These are phyloP conservation scores for Cremastinae sp. DNA, from an alignment of 2,888 invertebrate species.

Conservation along the genomic window DNA sequence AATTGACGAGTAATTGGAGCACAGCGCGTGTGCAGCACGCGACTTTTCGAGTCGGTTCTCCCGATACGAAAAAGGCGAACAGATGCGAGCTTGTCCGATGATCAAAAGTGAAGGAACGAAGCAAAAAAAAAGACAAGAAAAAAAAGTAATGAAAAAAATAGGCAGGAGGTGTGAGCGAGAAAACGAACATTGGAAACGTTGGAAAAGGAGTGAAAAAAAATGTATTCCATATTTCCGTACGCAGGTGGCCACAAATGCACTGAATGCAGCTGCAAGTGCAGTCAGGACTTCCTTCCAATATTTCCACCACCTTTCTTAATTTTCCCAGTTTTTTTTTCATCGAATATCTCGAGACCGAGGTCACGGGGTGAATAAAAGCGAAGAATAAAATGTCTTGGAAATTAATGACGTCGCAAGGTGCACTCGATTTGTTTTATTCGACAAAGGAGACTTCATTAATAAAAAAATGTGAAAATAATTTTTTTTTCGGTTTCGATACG, in stretches of 20 bases:
- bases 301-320: constrained; percentile 29
- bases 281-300: constrained; percentile 18
- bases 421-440: background rate
- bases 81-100: constrained; percentile 61
- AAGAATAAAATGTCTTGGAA: background rate
- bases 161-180: constrained; percentile 24
- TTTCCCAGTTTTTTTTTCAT: constrained; percentile 30
- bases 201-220: constrained; percentile 23
- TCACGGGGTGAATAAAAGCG: constrained; percentile 18
- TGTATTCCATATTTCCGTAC: constrained; percentile 9
- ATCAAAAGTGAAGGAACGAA: constrained; percentile 23
- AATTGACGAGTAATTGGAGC: constrained; percentile 73
- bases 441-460: no score
- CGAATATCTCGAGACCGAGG: constrained; percentile 51
- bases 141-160: background rate
- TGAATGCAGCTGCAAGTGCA: constrained; percentile 57
- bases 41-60: constrained; percentile 52
- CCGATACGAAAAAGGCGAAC: constrained; percentile 36
- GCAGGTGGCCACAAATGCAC: constrained; percentile 47
- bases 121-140: constrained; percentile 13
- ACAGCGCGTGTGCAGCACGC: constrained; percentile 68
- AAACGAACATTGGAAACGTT: constrained; percentile 25
- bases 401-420: constrained; percentile 19
- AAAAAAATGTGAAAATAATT: no score
- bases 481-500: no score